phyloP scores from a whole-genome alignment of 2,888 invertebrate genomes.

The Tuta absoluta region DNA sequence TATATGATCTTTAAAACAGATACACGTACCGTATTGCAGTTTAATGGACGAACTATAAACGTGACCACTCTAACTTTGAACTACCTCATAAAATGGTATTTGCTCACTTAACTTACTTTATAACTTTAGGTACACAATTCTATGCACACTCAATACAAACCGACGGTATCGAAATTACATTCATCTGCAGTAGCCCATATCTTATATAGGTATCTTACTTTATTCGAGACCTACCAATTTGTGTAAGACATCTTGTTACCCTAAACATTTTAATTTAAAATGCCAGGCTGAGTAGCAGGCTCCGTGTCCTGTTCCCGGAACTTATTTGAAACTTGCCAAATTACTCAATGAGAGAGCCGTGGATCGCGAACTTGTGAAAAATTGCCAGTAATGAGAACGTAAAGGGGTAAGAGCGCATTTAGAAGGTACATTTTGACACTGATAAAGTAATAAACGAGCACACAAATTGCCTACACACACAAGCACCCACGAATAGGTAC shows the following conservation, averaged over 20 bases:
- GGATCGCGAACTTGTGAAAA: conserved; percentile 15
- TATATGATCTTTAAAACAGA: too few species aligned
- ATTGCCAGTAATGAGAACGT: neutral
- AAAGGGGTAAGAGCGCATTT: neutral
- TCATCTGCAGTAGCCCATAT: neutral
- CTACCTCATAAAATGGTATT: too few species aligned
- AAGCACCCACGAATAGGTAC: too few species aligned
- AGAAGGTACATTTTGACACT: neutral
- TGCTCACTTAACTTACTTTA: too few species aligned
- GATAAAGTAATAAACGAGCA: conserved; percentile 7
- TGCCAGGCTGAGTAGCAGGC: neutral
- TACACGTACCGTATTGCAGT: too few species aligned
- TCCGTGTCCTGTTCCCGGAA: neutral
- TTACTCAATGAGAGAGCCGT: neutral
- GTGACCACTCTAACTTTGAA: too few species aligned
- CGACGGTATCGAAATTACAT: too few species aligned
- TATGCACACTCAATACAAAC: too few species aligned
- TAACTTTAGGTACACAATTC: too few species aligned
- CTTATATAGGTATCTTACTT: neutral
- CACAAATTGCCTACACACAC: too few species aligned
- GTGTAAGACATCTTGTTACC: neutral
- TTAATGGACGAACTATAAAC: too few species aligned
- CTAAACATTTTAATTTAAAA: neutral
- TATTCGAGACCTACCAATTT: neutral
- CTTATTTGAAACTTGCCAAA: neutral